Percentiles rank a stretch among this genome's conserved stretches.
These are phyloP conservation scores for Pollenia labialis DNA, from an alignment of 2,888 invertebrate genomes.

Conservation along the genomic window DNA sequence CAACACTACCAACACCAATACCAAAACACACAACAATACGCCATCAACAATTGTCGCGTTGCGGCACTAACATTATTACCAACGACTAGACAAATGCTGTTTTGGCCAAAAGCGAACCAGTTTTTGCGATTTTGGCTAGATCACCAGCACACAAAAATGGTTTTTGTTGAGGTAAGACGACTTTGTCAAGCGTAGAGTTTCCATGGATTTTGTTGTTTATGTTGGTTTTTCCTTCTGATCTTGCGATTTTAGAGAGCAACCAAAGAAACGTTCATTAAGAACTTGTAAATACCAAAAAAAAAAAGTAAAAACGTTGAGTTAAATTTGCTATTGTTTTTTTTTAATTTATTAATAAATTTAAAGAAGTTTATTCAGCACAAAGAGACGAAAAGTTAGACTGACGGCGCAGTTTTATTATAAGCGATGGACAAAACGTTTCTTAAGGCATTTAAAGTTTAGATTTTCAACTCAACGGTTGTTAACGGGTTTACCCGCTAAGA, in stretches of 20 bases:
- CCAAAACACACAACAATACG: not conserved
- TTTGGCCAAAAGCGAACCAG: constrained; percentile 29
- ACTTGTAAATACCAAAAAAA: constrained; percentile 19
- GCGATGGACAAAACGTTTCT: constrained; percentile 29
- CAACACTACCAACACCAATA: constrained; percentile 31
- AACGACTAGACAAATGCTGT: constrained; percentile 39
- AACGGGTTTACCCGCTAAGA: constrained; percentile 23
- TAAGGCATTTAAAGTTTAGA: constrained; percentile 60
- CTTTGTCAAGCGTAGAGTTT: constrained; percentile 9
- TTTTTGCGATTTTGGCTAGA: constrained; percentile 43
- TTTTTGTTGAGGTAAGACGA: constrained; percentile 1
- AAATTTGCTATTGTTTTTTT: constrained; percentile 5
- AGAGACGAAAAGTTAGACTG: not conserved
- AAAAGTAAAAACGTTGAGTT: not conserved
- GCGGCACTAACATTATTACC: constrained; percentile 5
- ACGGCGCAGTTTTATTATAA: constrained; percentile 57
- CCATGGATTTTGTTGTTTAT: constrained; percentile 10
- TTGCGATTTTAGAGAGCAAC: constrained; percentile 20
- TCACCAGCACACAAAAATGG: not conserved
- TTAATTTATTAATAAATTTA: constrained; percentile 32
- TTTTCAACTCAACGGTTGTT: constrained; percentile 60
- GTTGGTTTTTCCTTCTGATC: constrained; percentile 8
- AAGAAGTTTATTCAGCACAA: constrained; percentile 59
- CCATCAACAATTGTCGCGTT: not conserved
- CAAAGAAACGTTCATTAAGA: constrained; percentile 34